Evolutionary conservation across 2,797 vertebrate genomes (phyloP).

Genomic region (Moxostoma hubbsi): DNA sequence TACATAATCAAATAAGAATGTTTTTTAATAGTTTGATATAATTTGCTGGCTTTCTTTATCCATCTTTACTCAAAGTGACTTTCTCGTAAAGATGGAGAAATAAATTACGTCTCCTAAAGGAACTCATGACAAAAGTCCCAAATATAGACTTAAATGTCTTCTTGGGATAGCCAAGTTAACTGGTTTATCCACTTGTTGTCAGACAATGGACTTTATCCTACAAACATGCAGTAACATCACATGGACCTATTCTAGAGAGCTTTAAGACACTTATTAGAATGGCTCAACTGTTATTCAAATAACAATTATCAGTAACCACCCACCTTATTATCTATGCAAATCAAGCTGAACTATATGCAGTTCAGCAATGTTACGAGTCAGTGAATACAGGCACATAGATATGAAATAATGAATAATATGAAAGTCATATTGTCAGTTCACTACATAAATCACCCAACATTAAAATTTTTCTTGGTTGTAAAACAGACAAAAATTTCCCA

Average conservation of each 20-base stretch:
- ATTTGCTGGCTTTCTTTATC: no score
- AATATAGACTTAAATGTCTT: slow-evolving; percentile 32
- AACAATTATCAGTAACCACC: slow-evolving; percentile 1
- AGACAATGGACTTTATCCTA: no score
- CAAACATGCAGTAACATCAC: no score
- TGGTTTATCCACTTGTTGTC: neutral
- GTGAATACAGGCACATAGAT: neutral
- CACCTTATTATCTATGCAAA: slow-evolving; percentile 25
- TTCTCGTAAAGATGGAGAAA: no score
- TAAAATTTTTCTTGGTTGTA: neutral
- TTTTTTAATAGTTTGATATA: no score
- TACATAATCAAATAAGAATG: no score
- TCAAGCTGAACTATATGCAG: neutral
- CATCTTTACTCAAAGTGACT: no score
- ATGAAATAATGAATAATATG: no score
- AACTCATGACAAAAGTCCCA: slow-evolving; percentile 22
- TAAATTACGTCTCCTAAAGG: neutral
- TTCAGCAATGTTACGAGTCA: neutral
- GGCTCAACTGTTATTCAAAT: slow-evolving; percentile 20
- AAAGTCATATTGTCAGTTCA: neutral
- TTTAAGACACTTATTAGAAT: neutral
- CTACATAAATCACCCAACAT: neutral
- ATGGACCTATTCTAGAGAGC: neutral
- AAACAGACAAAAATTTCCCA: neutral
- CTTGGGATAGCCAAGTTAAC: neutral